Percentiles rank a stretch among this genome's conserved stretches.
phyloP scores from a whole-genome alignment of 2,888 invertebrate species.

The Drosophila trichaetosa region DNA sequence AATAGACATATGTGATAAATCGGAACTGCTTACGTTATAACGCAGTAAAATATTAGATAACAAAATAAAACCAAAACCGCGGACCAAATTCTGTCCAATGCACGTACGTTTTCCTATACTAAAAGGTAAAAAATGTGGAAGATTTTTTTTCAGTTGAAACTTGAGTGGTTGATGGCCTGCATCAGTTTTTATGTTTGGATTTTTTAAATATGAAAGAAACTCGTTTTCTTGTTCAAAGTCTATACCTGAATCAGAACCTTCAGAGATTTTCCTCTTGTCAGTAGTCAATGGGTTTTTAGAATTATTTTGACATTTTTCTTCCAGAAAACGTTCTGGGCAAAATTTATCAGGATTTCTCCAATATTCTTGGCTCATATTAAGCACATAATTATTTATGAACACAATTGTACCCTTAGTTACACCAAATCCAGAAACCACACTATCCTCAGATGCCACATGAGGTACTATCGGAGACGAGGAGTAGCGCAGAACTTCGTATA shows the following conservation, averaged over 20 bases:
- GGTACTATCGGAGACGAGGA: conserved; percentile 96
- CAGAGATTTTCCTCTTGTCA: conserved; percentile 83
- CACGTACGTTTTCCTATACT: conserved; percentile 95
- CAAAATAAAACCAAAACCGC: conserved; percentile 91
- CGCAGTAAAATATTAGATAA: conserved; percentile 90
- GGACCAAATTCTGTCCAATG: conserved; percentile 92
- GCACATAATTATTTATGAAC: conserved; percentile 93
- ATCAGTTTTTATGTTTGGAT: not conserved
- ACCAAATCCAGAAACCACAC: conserved; percentile 89
- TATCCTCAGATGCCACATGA: conserved; percentile 92
- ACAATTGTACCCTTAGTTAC: conserved; percentile 92
- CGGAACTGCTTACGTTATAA: conserved; percentile 88
- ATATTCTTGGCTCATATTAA: conserved; percentile 91
- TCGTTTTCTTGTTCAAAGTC: conserved; percentile 85
- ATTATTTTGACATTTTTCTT: conserved; percentile 68
- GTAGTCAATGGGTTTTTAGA: not conserved
- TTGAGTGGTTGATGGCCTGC: not conserved
- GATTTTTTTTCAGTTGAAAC: conserved; percentile 85
- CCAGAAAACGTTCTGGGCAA: conserved; percentile 91
- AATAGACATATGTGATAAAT: conserved; percentile 86
- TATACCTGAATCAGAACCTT: conserved; percentile 86
- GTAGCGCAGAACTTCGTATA: conserved; percentile 91
- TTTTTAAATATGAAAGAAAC: not conserved
- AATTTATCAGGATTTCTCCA: conserved; percentile 91
- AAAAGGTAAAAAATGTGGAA: conserved; percentile 92